A percentile compares a stretch with the other conserved stretches of the same genome.
Conservation (phyloP, 30 jellyfish, hydroid and myxozoan genomes). For the Clytia hemisphaerica region DNA sequence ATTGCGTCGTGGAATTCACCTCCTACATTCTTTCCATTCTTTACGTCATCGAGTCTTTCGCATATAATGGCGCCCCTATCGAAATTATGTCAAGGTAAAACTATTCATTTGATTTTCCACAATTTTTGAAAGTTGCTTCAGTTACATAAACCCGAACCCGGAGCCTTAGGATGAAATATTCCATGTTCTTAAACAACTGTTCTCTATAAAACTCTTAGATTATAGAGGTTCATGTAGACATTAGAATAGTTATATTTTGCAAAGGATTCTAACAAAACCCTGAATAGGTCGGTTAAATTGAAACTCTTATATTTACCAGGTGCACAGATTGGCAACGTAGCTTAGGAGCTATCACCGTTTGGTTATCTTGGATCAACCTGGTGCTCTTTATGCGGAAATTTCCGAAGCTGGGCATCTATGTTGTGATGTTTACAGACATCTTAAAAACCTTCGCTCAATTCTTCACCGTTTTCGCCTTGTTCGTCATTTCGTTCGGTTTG, state of each 20-base stretch:
- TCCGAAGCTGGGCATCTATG: slow-evolving; percentile 97
- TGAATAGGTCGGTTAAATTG: background rate
- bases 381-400: slow-evolving; percentile 94
- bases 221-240: background rate
- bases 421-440: slow-evolving; percentile 94
- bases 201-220: too few species aligned
- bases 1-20: slow-evolving; percentile 55
- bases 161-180: too few species aligned
- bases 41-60: slow-evolving; percentile 66
- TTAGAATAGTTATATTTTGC: background rate
- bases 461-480: slow-evolving; percentile 71
- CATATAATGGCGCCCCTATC: too few species aligned
- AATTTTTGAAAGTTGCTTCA: too few species aligned
- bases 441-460: slow-evolving; percentile 90
- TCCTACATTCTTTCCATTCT: slow-evolving; percentile 59
- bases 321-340: slow-evolving; percentile 85
- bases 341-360: slow-evolving; percentile 91
- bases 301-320: slow-evolving; percentile 37
- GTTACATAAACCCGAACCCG: too few species aligned
- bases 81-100: too few species aligned
- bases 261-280: background rate
- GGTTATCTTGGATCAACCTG: slow-evolving; percentile 95
- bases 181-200: too few species aligned
- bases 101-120: too few species aligned
- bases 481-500: slow-evolving; percentile 91